Evolutionary conservation across 2,888 invertebrate species (phyloP).

Genomic region (Yponomeuta sedellus): DNA sequence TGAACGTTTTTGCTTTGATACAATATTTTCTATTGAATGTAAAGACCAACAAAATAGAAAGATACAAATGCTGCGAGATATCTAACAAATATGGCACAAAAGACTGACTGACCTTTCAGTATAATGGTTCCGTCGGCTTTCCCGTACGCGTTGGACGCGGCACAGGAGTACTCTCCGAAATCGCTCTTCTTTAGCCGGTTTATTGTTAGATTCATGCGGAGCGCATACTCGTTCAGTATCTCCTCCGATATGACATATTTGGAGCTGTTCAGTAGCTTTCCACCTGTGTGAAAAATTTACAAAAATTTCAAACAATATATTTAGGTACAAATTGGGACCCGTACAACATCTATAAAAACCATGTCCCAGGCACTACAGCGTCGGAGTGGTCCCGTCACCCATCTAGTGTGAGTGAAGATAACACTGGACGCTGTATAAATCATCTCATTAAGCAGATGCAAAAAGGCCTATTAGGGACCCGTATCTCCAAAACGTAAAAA

Average conservation of each 20-base stretch:
- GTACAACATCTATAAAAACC: too few species aligned
- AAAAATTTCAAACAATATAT: constrained; percentile 4
- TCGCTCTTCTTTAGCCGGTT: constrained; percentile 83
- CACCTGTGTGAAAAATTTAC: constrained; percentile 71
- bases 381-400: too few species aligned
- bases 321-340: too few species aligned
- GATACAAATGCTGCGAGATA: background rate
- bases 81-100: background rate
- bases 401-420: too few species aligned
- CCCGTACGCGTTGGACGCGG: constrained; percentile 87
- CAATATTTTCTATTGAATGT: background rate
- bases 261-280: constrained; percentile 83
- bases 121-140: constrained; percentile 85
- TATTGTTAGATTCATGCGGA: constrained; percentile 89
- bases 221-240: constrained; percentile 82
- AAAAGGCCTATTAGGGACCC: too few species aligned
- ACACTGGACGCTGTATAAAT: too few species aligned
- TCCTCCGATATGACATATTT: constrained; percentile 87
- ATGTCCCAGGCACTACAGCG: too few species aligned
- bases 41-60: background rate
- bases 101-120: constrained; percentile 81
- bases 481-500: too few species aligned
- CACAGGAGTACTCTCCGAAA: constrained; percentile 88
- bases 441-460: too few species aligned
- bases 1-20: background rate